Base-by-base conservation (phyloP, 53 echinoderm and acorn worm species). In the Hippasteria phrygiana region DNA sequence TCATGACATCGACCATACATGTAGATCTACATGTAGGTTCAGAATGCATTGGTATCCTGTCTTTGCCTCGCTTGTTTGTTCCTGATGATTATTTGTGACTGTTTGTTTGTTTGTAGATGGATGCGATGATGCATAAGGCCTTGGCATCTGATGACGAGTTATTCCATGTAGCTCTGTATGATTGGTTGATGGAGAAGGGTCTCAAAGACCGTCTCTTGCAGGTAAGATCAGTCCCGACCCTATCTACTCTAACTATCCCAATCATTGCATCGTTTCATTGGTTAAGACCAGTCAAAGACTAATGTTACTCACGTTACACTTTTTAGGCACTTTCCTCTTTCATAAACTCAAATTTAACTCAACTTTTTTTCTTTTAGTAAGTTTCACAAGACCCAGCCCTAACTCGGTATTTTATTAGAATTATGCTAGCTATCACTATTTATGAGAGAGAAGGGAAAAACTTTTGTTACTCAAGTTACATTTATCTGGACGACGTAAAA, bases 81-180 rank as follows among this genome's bases (percentile, higher is more conserved):
- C 14, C 9, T 43, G 16, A 13, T 47, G 18, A 29, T 43, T 29
- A 10, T 71, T 43, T 73, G 6, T 72, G 7, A n/a, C n/a, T n/a
- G n/a, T 42, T 40, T 64, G 50, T 76, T 50, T 86, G 46, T 3
- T 75, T 42, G 27, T 87, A 97, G 97, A 62, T 97, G 85, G 97
- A 97, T 22, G 87, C 88, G 12, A 95, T 99, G 93, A 90, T 99
- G 92, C 87, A 84, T 62, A 89, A 88, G 79, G 94, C 93, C 48
- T 83, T 99, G 51, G 87, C 73, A 0, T 91, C 96, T 26, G 93
- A 93, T 51, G 99, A 99, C 54, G 99, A 99, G 53, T 50, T 99
- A 43, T 99, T 96, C 84, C 99, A 99, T 74, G 99, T 99, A 1
- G 94, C 96, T 55, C 88, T 96, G 12, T 99, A 99, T 90, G 99